Percentiles rank a stretch among this genome's conserved stretches.
Evolutionary conservation across 2,888 invertebrate species (phyloP).

Genomic region (Dusona sp.): DNA sequence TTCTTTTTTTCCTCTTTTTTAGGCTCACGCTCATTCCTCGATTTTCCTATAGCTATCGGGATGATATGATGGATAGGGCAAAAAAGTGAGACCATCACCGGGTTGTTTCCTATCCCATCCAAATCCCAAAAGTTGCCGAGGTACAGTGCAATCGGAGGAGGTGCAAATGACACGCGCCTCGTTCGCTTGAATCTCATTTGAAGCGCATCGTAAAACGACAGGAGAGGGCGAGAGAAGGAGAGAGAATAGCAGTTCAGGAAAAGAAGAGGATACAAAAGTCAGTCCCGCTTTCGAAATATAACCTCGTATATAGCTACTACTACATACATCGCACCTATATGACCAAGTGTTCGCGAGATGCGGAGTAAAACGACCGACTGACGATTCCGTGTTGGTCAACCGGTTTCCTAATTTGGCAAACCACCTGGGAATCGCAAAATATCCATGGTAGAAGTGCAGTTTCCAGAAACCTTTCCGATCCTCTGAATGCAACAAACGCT

Average conservation of each 20-base stretch:
- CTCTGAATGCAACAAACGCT: not conserved
- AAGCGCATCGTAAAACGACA: conserved; percentile 47
- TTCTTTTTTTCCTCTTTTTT: not conserved
- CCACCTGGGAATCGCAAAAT: conserved; percentile 64
- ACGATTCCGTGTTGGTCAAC: conserved; percentile 73
- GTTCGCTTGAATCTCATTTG: conserved; percentile 48
- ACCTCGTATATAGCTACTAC: not conserved
- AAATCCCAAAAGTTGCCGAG: conserved; percentile 40
- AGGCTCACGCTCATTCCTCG: conserved; percentile 39
- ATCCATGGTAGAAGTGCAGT: conserved; percentile 60
- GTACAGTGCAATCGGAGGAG: conserved; percentile 26
- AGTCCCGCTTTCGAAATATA: conserved; percentile 38
- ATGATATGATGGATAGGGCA: conserved; percentile 23
- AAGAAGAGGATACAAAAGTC: conserved; percentile 8
- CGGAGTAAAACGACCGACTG: conserved; percentile 41
- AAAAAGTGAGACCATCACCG: conserved; percentile 44
- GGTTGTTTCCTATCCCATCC: conserved; percentile 15
- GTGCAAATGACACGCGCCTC: conserved; percentile 58
- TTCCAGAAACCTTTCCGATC: conserved; percentile 43
- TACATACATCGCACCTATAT: not conserved
- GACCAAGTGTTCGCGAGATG: conserved; percentile 14
- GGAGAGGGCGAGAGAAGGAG: not conserved
- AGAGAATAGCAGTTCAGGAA: not conserved
- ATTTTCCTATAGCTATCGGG: conserved; percentile 32
- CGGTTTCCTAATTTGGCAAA: conserved; percentile 77